Evolutionary conservation across 2,797 vertebrate species (phyloP).

Genomic region (Notolepis coatsorum): DNA sequence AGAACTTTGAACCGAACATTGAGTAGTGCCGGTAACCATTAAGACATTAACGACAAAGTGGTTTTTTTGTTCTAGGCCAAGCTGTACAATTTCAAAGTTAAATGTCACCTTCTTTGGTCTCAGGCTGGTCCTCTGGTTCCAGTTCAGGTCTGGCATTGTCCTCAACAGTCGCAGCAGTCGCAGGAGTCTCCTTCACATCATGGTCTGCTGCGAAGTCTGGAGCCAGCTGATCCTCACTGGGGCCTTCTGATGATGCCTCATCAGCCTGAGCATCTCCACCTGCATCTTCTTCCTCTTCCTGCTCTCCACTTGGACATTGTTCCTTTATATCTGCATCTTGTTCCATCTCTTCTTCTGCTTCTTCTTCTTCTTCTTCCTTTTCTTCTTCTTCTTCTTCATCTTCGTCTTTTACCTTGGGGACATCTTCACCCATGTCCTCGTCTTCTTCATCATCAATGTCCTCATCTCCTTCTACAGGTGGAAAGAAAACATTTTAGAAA

Average conservation of each 20-base stretch:
- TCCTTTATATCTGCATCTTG: constrained; percentile 6
- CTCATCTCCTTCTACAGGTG: constrained; percentile 45
- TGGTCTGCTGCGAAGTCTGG: constrained; percentile 66
- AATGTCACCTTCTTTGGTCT: constrained; percentile 41
- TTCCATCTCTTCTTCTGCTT: constrained; percentile 65
- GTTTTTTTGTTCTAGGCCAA: background rate
- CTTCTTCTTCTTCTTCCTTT: constrained; percentile 69
- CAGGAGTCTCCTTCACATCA: constrained; percentile 29
- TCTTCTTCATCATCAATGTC: constrained; percentile 33
- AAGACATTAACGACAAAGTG: no score
- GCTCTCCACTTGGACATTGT: constrained; percentile 45
- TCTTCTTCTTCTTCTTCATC: background rate
- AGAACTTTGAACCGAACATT: no score
- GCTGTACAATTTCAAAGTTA: background rate
- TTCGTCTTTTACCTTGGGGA: background rate
- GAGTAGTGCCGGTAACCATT: no score
- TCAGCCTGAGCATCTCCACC: constrained; percentile 72
- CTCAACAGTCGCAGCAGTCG: constrained; percentile 13
- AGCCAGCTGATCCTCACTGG: constrained; percentile 45
- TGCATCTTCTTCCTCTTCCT: constrained; percentile 70
- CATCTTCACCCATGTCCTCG: background rate
- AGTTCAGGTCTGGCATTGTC: constrained; percentile 32
- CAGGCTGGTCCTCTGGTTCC: background rate
- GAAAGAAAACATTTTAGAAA: background rate
- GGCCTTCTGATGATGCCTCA: constrained; percentile 59